Conservation (phyloP, 2,113 vertebrate species). For the Pomatorhinus ruficollis region DNA sequence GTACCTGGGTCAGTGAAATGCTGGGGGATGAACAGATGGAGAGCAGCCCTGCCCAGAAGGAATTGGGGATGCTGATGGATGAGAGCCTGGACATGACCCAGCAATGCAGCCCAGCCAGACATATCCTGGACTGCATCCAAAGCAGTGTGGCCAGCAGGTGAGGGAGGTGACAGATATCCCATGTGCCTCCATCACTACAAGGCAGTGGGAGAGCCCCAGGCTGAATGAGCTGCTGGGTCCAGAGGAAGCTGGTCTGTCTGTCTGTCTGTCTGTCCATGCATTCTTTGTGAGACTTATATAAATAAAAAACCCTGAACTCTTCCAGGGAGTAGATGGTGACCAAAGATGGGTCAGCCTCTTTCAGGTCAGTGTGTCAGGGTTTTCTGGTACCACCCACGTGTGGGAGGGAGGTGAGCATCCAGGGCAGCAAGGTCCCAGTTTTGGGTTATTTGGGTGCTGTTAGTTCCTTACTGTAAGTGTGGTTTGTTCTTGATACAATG, state of each 20-base stretch:
- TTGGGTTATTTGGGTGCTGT: neutral
- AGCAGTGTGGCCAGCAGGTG: fast-evolving
- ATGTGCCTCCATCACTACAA: fast-evolving
- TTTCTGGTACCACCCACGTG: fast-evolving
- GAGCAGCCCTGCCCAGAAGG: neutral
- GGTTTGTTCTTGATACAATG: neutral
- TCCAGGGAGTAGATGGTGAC: neutral
- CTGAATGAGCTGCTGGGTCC: neutral
- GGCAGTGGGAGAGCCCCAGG: fast-evolving
- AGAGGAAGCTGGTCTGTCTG: neutral
- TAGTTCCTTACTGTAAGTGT: neutral
- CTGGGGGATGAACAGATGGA: neutral
- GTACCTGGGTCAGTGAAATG: neutral
- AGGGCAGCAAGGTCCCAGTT: neutral
- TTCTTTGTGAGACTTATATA: neutral
- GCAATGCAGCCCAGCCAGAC: neutral
- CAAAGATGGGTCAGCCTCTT: neutral
- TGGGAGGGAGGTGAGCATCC: neutral
- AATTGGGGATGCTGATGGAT: fast-evolving
- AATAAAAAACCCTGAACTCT: fast-evolving
- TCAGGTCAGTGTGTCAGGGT: neutral
- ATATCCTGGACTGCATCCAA: neutral
- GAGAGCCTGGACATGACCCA: neutral
- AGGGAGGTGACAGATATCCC: neutral
- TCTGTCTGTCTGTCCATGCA: neutral